Conservation (phyloP, 1,140 invertebrate genomes). For the Pseudomyrmex sp. region DNA sequence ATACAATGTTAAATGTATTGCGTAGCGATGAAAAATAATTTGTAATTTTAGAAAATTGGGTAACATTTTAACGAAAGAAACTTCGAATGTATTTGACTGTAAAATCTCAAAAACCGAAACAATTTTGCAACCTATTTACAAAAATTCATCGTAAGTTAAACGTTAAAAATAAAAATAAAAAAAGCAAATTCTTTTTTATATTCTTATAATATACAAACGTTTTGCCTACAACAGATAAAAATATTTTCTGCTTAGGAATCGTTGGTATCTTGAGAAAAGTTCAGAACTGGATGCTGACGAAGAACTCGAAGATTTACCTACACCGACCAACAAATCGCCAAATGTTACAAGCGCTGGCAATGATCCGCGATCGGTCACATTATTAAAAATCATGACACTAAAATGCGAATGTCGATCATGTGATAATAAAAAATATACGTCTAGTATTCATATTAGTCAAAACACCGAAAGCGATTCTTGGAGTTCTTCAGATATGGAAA, state of each 20-base stretch:
- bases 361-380: conserved; percentile 38
- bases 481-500: conserved; percentile 40
- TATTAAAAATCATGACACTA: conserved; percentile 50
- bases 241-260: conserved; percentile 16
- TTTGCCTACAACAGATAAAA: neutral
- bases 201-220: neutral
- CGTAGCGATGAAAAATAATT: neutral
- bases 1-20: neutral
- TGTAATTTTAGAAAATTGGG: neutral
- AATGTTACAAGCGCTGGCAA: conserved; percentile 14
- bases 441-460: conserved; percentile 14
- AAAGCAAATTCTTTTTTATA: neutral
- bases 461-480: conserved; percentile 49
- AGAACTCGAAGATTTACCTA: neutral
- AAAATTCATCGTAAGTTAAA: conserved; percentile 18
- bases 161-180: neutral
- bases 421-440: conserved; percentile 25
- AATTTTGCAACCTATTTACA: neutral
- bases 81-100: neutral
- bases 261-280: conserved; percentile 14
- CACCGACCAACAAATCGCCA: conserved; percentile 38
- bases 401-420: conserved; percentile 57
- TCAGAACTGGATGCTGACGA: conserved; percentile 60
- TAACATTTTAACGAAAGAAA: neutral
- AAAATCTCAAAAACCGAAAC: neutral